These are phyloP conservation scores for Caracal caracal DNA, from an alignment of 2,113 vertebrate species.

Conservation along the genomic window DNA sequence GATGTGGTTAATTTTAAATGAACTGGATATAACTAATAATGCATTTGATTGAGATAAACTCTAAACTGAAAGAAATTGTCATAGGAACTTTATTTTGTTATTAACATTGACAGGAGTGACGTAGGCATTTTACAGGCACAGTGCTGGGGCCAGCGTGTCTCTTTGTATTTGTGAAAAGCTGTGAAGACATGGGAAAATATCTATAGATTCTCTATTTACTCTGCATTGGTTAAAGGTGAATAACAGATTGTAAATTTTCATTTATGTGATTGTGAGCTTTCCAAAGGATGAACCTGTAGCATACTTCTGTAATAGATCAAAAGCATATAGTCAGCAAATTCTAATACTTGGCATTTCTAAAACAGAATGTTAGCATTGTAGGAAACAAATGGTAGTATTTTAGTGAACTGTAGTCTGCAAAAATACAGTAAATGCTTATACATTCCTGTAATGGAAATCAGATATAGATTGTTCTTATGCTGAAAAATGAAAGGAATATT, in stretches of 20 bases:
- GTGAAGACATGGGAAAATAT: background rate
- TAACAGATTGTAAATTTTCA: slow-evolving; percentile 20
- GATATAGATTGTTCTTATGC: background rate
- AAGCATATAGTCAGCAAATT: slow-evolving; percentile 1
- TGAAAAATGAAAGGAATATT: background rate
- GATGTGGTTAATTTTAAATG: slow-evolving; percentile 71
- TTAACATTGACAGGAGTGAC: slow-evolving; percentile 16
- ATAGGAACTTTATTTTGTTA: slow-evolving; percentile 64
- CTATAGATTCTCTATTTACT: background rate
- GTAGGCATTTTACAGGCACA: background rate
- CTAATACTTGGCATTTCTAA: background rate
- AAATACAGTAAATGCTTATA: background rate
- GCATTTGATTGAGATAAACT: slow-evolving; percentile 64
- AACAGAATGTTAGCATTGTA: background rate
- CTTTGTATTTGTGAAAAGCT: slow-evolving; percentile 49
- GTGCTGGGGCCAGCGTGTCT: background rate
- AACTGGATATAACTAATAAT: slow-evolving; percentile 73
- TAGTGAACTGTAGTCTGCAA: background rate
- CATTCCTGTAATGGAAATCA: background rate
- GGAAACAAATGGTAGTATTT: slow-evolving; percentile 27
- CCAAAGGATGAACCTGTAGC: background rate
- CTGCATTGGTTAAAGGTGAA: slow-evolving; percentile 12
- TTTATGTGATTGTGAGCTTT: background rate
- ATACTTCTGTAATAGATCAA: background rate
- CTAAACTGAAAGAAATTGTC: slow-evolving; percentile 63